Percentiles rank a stretch among this genome's conserved stretches.
phyloP scores from a whole-genome alignment of 2,113 vertebrate genomes.

The Numenius arquata region DNA sequence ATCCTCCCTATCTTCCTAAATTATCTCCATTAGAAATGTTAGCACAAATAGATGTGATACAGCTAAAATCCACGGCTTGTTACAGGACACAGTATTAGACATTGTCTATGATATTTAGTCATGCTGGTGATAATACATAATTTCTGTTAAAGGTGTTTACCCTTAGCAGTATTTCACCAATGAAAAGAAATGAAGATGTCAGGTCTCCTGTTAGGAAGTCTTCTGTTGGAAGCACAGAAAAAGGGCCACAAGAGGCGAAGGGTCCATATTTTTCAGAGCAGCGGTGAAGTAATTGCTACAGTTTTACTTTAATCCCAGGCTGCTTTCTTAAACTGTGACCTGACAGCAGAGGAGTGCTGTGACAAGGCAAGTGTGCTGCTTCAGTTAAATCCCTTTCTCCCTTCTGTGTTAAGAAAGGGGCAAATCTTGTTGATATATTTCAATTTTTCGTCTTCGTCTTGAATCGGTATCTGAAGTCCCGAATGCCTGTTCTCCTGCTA shows the following conservation, averaged over 20 bases:
- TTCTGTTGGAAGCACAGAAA: background rate
- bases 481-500: background rate
- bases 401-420: background rate
- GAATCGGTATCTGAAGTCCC: background rate
- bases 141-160: background rate
- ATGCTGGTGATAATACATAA: background rate
- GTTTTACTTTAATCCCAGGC: background rate
- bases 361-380: background rate
- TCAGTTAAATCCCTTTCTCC: background rate
- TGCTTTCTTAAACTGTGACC: background rate
- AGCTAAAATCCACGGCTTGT: background rate
- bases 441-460: accelerated
- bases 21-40: background rate
- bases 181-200: background rate
- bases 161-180: background rate
- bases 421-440: background rate
- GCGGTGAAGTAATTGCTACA: background rate
- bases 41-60: background rate
- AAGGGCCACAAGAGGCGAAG: background rate
- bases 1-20: background rate
- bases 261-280: background rate
- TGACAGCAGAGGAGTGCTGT: background rate
- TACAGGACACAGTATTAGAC: background rate
- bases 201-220: background rate
- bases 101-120: background rate